These are phyloP conservation scores for Danionella dracula DNA, from an alignment of 2,797 vertebrate species.

Conservation along the genomic window DNA sequence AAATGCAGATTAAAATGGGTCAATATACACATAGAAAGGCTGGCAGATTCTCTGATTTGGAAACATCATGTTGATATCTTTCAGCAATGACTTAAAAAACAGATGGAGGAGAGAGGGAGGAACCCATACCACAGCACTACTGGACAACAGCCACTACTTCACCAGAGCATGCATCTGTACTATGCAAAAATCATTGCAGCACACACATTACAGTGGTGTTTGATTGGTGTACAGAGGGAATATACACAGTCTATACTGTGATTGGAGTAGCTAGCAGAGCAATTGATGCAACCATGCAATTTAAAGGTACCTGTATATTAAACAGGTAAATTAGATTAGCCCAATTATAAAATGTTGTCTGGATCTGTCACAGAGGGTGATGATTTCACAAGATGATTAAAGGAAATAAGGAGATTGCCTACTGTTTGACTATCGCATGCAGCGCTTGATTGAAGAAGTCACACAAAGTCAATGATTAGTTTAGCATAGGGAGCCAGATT, in stretches of 20 bases:
- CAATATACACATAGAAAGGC: too few species aligned
- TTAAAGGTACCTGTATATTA: background rate
- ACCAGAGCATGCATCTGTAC: slow-evolving; percentile 4
- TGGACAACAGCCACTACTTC: slow-evolving; percentile 22
- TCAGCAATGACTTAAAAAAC: background rate
- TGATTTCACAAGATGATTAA: background rate
- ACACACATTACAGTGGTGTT: slow-evolving; percentile 12
- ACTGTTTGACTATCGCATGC: slow-evolving; percentile 1
- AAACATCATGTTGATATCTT: background rate
- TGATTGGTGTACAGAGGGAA: slow-evolving; percentile 20
- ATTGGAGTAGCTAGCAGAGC: background rate
- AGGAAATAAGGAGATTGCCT: background rate
- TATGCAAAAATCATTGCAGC: slow-evolving; percentile 27
- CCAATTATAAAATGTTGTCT: background rate
- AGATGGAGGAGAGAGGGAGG: slow-evolving; percentile 19
- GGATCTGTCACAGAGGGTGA: background rate
- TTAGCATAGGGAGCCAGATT: background rate
- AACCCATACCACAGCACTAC: slow-evolving; percentile 25
- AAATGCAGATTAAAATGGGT: too few species aligned
- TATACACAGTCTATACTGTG: slow-evolving; percentile 7
- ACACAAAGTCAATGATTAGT: slow-evolving; percentile 17
- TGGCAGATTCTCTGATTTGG: too few species aligned
- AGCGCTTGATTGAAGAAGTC: slow-evolving; percentile 3
- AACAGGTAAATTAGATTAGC: background rate
- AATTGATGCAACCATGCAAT: background rate